phyloP scores from a whole-genome alignment of 2,797 vertebrate species.

The Protonibea diacanthus region DNA sequence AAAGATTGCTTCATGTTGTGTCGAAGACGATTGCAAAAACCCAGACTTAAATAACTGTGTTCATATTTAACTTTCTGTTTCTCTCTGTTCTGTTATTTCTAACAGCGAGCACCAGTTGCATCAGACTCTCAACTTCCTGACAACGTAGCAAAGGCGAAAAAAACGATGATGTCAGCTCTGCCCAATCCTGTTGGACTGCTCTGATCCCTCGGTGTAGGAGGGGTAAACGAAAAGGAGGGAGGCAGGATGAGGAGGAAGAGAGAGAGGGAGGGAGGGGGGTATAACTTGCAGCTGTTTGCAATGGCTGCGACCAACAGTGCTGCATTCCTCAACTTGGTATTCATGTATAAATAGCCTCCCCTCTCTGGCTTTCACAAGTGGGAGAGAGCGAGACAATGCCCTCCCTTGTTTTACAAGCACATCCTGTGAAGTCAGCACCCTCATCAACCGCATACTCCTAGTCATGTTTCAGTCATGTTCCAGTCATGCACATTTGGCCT shows the following conservation, averaged over 20 bases:
- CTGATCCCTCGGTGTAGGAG: slow-evolving; percentile 34
- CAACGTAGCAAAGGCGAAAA: slow-evolving; percentile 64
- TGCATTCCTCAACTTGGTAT: slow-evolving; percentile 74
- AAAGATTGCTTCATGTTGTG: not conserved
- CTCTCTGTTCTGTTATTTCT: slow-evolving; percentile 2
- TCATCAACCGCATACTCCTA: slow-evolving; percentile 57
- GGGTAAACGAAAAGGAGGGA: slow-evolving; percentile 7
- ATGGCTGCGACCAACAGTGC: slow-evolving; percentile 54
- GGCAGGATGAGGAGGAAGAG: not conserved
- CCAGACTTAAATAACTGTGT: not conserved
- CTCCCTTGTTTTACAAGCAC: slow-evolving; percentile 73
- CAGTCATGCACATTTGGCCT: slow-evolving; percentile 61
- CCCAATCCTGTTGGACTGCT: slow-evolving; percentile 65
- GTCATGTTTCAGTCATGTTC: slow-evolving; percentile 73
- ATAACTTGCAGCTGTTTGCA: slow-evolving; percentile 76
- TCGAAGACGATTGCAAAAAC: not conserved
- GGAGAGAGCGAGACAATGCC: slow-evolving; percentile 75
- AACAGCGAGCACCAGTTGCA: slow-evolving; percentile 73
- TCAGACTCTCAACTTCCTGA: slow-evolving; percentile 84
- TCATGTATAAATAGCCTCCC: slow-evolving; percentile 81
- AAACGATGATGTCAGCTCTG: slow-evolving; percentile 80
- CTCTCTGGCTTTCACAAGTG: slow-evolving; percentile 44
- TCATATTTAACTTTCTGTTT: slow-evolving; percentile 3
- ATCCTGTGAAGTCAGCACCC: slow-evolving; percentile 81
- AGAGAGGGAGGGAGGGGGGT: not conserved